Evolutionary conservation across 2,113 vertebrate species (phyloP), one percentile per base, ranked within the genome.

Genomic region (Mandrillus leucophaeus): DNA sequence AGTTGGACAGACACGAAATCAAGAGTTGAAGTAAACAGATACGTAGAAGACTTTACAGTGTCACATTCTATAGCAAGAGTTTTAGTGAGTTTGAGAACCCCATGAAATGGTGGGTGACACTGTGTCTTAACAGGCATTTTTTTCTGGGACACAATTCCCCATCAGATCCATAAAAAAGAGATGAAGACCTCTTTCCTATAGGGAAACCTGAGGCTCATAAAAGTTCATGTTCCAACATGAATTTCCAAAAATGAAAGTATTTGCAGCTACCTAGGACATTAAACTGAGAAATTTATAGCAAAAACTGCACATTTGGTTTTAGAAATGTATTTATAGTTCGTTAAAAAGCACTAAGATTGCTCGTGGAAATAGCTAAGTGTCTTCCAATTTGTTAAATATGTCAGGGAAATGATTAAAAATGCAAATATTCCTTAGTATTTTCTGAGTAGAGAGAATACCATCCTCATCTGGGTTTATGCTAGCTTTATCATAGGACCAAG

Each of bases 221-320:
- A 83, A 92, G 30, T 22, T 93, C 80, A 76, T 52, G 52, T 94
- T 92, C 59, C 52, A 85, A 70, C 81, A 82, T 13, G 75, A 91
- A 52, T 80, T 93, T 88, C 45, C 86, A 72, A 84, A 91, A 88
- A 64, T 86, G 50, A 87, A 96, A 88, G 43, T 72, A 70, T 88
- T 92, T 88, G 35, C 68, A 66, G 48, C 32, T 76, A 48, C 22
- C 30, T 11, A 48, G 61, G 78, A 84, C 25, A 27, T 27, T 68
- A 59, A 50, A 70, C 82, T 86, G 72, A 64, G 14, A 84, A 50
- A 70, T 72, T 38, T 48, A 52, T 0, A 2, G 18, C 18, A 78
- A 91, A 90, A 90, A 85, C 55, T 38, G 35, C 22, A 59, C 25
- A 25, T 84, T 73, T 25, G 2, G 1, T 79, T 96, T 76, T 93